Evolutionary conservation across 1,140 invertebrate genomes (phyloP), one percentile per base, ranked within the genome.

Genomic region (Hylyphantes graminicola): DNA sequence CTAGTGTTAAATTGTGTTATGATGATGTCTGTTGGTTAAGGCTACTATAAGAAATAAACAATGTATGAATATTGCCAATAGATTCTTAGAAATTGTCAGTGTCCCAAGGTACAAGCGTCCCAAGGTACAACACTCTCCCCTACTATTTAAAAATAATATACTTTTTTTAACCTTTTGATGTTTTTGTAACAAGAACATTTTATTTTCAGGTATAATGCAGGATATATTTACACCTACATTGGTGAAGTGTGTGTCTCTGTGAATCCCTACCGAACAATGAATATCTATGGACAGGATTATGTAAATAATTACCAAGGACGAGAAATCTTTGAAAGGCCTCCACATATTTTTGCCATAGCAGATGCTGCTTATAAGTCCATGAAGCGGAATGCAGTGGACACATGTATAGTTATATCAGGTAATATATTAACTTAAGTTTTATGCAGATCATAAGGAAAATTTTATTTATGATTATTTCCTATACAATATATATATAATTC

Each of bases 311-410:
- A 97, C 87, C 92, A 93, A 86, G 95, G 94, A 86, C 94, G 94
- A 86, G 95, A 96, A 87, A 96, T 97, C 87, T 97, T 96, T 12
- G 94, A 95, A 85, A 94, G 95, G 88, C 93, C 94, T 5, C 95
- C 95, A 0, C 95, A 97, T 87, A 95, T 96, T 78, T 97, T 94
- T 89, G 95, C 95, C 0, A 93, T 96, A 11, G 95, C 95, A 0
- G 95, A 96, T 89, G 92, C 93, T 8, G 94, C 94, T 0, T 96
- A 95, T 88, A 95, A 96, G 88, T 92, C 94, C 13, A 91, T 96
- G 87, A 90, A 96, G 65, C 94, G 96, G 88, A 94, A 95, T 87
- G 92, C 93, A 76, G 88, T 89, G 55, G 90, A 90, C 82, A 90
- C 90, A 0, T 88, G 87, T 82, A 80, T 88, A n/a, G 81, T 88